These are phyloP conservation scores for Caenorhabditis elegans DNA, from an alignment of 1,140 invertebrate species.

Conservation along the genomic window DNA sequence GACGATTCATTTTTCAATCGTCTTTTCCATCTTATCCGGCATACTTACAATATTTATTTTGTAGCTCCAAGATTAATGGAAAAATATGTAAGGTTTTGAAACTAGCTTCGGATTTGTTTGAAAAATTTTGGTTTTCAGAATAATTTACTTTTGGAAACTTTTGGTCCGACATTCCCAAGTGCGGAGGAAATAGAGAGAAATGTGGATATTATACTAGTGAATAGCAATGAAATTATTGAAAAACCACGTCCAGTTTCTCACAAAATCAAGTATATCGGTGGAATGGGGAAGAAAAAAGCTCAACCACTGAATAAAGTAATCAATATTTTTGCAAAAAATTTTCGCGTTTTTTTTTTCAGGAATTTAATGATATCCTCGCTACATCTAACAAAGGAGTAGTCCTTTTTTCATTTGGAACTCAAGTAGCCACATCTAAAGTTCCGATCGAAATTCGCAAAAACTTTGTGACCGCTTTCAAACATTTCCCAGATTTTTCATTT, in stretches of 20 bases:
- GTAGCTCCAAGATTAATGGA: neutral
- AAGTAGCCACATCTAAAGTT: neutral
- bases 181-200: neutral
- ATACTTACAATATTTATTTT: slow-evolving; percentile 2
- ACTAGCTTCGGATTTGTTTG: neutral
- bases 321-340: neutral
- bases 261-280: slow-evolving; percentile 44
- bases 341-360: neutral
- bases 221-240: slow-evolving; percentile 38
- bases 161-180: slow-evolving; percentile 16
- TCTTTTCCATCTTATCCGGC: neutral
- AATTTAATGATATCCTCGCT: slow-evolving; percentile 36
- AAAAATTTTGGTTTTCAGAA: neutral
- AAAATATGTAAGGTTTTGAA: neutral
- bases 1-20: neutral
- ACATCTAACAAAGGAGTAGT: slow-evolving; percentile 19
- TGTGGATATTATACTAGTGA: slow-evolving; percentile 24
- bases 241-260: slow-evolving; percentile 27
- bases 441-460: neutral
- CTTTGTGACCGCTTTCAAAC: neutral
- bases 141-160: neutral
- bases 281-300: slow-evolving; percentile 26
- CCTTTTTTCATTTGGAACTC: slow-evolving; percentile 41
- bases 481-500: slow-evolving; percentile 11
- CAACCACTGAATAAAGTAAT: neutral